Evolutionary conservation across 2,888 invertebrate species (phyloP).

Genomic region (Diaperis boleti): DNA sequence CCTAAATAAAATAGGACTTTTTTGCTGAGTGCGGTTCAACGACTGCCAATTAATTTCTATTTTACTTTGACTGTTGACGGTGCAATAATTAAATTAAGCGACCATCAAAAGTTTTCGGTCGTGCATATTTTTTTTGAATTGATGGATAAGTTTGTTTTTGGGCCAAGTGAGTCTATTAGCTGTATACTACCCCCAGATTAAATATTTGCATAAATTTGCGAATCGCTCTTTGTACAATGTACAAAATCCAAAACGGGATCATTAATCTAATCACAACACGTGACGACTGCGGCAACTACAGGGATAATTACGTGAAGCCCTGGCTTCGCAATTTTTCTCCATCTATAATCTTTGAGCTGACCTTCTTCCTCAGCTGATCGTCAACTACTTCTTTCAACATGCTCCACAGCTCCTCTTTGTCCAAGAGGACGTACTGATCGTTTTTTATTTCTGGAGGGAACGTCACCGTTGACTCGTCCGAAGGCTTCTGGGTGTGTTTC

Average conservation of each 20-base stretch:
- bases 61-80: no score
- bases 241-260: constrained; percentile 34
- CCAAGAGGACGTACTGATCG: constrained; percentile 70
- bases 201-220: constrained; percentile 16
- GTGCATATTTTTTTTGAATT: no score
- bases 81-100: no score
- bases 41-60: no score
- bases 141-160: no score
- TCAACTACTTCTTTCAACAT: constrained; percentile 71
- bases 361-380: constrained; percentile 53
- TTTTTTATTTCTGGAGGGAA: constrained; percentile 64
- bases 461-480: constrained; percentile 49
- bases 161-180: no score
- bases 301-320: constrained; percentile 49
- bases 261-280: constrained; percentile 43
- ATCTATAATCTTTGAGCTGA: constrained; percentile 45
- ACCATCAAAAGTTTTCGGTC: no score
- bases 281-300: constrained; percentile 1
- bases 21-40: no score
- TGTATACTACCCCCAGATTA: no score
- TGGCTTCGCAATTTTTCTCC: constrained; percentile 49
- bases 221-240: no score
- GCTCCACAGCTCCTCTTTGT: constrained; percentile 74
- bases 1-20: no score
- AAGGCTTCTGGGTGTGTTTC: constrained; percentile 28